A percentile compares a stretch with the other conserved stretches of the same genome.
Evolutionary conservation across 2,113 vertebrate genomes (phyloP).

Genomic region (Cyrtonyx montezumae): DNA sequence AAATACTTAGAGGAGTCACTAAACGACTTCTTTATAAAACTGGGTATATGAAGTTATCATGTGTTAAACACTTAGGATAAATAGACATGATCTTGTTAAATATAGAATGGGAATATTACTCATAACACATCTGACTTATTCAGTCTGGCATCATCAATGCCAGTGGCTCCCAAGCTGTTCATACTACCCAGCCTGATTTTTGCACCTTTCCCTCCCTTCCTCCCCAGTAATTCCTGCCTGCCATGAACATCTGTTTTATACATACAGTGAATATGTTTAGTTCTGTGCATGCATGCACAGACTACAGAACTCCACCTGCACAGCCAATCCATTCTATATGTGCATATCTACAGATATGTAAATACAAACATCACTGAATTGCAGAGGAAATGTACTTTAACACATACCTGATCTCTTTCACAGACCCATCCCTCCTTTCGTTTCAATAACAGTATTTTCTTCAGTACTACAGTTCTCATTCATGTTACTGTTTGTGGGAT

Average conservation of each 20-base stretch:
- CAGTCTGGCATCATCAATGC: not conserved
- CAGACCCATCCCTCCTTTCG: not conserved
- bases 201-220: not conserved
- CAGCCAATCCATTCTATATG: not conserved
- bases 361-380: not conserved
- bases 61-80: conserved; percentile 8
- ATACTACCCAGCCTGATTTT: not conserved
- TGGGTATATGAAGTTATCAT: not conserved
- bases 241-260: not conserved
- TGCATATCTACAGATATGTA: not conserved
- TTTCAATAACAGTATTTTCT: not conserved
- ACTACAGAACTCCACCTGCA: too few relatives aligned
- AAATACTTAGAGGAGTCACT: not conserved
- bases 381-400: not conserved
- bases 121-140: not conserved
- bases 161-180: not conserved
- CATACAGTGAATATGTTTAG: not conserved
- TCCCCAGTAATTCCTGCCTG: not conserved
- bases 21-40: not conserved
- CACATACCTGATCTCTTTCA: not conserved
- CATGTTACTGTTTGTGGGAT: not conserved
- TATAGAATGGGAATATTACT: not conserved
- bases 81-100: not conserved
- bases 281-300: not conserved
- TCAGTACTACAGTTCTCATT: not conserved